Conservation (phyloP, 2,888 invertebrate genomes). For the Heliconius aoede region DNA sequence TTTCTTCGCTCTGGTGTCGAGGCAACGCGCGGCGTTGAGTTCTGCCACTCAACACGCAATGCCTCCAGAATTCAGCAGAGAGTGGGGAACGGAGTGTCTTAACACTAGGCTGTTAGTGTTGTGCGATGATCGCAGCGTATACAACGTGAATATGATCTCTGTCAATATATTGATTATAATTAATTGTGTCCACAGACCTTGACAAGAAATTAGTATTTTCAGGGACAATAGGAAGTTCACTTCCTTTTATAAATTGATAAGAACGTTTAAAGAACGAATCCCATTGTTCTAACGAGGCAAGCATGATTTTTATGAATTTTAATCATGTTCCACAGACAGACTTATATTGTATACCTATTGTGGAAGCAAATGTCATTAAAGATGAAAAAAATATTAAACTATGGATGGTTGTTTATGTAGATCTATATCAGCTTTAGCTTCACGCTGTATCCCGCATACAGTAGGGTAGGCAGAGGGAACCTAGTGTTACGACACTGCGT, state of each 20-base stretch:
- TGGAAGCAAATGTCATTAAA: conserved; percentile 1
- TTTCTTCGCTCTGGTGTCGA: too few species aligned
- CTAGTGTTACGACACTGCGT: too few species aligned
- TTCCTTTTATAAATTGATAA: conserved; percentile 33
- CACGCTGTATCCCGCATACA: too few species aligned
- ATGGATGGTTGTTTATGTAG: background rate
- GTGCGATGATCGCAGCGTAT: too few species aligned
- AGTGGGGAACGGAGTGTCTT: too few species aligned
- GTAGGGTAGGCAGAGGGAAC: too few species aligned
- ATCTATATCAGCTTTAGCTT: too few species aligned
- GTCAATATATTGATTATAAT: conserved; percentile 1
- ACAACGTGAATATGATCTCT: too few species aligned
- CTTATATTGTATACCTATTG: conserved; percentile 14
- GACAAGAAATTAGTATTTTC: conserved; percentile 31
- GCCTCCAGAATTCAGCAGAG: too few species aligned
- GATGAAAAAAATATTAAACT: background rate
- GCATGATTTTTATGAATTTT: conserved; percentile 39
- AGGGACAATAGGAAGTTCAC: conserved; percentile 34
- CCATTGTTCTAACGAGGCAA: conserved; percentile 43
- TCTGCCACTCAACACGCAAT: too few species aligned
- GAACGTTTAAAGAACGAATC: conserved; percentile 28
- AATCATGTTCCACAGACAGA: conserved; percentile 25
- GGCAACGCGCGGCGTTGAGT: too few species aligned
- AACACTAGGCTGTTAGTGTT: too few species aligned
- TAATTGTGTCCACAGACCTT: conserved; percentile 12